Evolutionary conservation across 2,888 invertebrate genomes (phyloP), one percentile per base, ranked within the genome.

Genomic region (Phyllotreta striolata): DNA sequence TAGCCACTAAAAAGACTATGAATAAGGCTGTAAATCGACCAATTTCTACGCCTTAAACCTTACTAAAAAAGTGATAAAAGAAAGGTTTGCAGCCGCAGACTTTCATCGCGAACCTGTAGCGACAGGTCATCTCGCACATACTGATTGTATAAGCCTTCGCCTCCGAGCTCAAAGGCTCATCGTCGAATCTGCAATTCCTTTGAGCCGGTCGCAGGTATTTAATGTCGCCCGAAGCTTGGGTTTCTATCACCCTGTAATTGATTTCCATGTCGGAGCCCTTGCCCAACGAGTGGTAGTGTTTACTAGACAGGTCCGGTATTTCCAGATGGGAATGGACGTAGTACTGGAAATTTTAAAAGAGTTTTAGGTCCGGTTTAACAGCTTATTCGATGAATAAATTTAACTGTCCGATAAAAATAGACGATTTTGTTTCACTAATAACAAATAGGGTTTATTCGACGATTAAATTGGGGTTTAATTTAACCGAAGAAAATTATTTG

Each of bases 291-390:
- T 77, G 34, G 64, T 73, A 65, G 1, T 70, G 64, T 2, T 79
- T 76, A 0, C 80, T 78, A 0, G 83, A 78, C 24, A 79, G 77
- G 67, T 87, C 86, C 14, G 84, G 77, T 1, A 87, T 78, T 67
- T 88, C 88, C 72, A 85, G 84, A 3, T 86, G 85, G 0, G 88
- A 88, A 74, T 88, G 88, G 0, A 85, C 72, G 76, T 85, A 87
- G 73, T 86, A 85, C 88, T 88, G 74, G 43, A 74, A 73, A 24
- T n/a, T n/a, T n/a, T n/a, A n/a, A n/a, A n/a, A n/a, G n/a, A 24
- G 24, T 24, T 24, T 24, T 24, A 24, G n/a, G n/a, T n/a, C n/a
- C n/a, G n/a, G n/a, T n/a, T n/a, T n/a, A n/a, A n/a, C n/a, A n/a
- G n/a, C n/a, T n/a, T n/a, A n/a, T n/a, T n/a, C n/a, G n/a, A n/a